phyloP scores from a whole-genome alignment of 1,140 invertebrate species.

The Lutraria rhynchaena region DNA sequence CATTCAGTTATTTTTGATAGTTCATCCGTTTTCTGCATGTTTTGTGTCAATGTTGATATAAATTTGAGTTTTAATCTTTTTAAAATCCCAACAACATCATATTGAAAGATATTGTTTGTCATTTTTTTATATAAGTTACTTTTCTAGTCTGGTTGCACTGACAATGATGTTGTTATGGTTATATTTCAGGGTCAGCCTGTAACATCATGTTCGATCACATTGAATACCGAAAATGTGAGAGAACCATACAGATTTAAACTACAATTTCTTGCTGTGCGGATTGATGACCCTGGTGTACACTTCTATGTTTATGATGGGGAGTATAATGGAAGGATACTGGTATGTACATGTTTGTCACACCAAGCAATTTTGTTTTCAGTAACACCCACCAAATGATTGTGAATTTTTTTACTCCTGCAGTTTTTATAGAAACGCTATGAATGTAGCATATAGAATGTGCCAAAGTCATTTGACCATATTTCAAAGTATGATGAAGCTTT shows the following conservation, averaged over 20 bases:
- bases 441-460: too few relatives aligned
- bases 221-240: conserved; percentile 25
- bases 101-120: not conserved
- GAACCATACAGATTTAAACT: conserved; percentile 51
- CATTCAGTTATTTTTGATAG: too few relatives aligned
- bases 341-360: conserved; percentile 4
- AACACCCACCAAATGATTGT: too few relatives aligned
- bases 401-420: too few relatives aligned
- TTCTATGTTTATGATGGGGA: conserved; percentile 54
- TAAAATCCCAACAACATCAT: not conserved
- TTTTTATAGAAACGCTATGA: too few relatives aligned
- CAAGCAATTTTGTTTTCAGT: too few relatives aligned
- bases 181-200: conserved; percentile 38
- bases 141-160: not conserved
- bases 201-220: conserved; percentile 47
- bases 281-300: not conserved
- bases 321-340: conserved; percentile 22
- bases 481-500: too few relatives aligned
- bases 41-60: too few relatives aligned
- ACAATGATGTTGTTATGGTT: not conserved
- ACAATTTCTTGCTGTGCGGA: conserved; percentile 17
- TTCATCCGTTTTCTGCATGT: too few relatives aligned
- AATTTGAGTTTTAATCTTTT: not conserved
- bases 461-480: too few relatives aligned
- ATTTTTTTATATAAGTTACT: not conserved